Evolutionary conservation across 2,888 invertebrate species (phyloP).

Genomic region (Mesorhabditis belari): DNA sequence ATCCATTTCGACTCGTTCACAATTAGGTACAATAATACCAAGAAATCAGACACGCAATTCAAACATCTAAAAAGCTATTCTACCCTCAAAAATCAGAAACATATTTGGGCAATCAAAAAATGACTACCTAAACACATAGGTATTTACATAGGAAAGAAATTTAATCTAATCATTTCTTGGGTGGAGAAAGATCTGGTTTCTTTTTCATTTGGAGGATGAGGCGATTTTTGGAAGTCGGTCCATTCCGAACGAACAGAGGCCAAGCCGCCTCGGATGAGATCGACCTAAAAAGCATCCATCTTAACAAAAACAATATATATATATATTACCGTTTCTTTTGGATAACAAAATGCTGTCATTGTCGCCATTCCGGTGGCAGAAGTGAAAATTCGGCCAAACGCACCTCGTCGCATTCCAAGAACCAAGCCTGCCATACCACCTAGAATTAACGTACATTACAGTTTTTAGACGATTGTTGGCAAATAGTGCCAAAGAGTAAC

Average conservation of each 20-base stretch:
- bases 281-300: too few relatives aligned
- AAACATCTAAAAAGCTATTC: too few relatives aligned
- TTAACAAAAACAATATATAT: too few relatives aligned
- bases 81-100: too few relatives aligned
- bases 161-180: neutral
- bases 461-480: too few relatives aligned
- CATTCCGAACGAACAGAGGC: neutral
- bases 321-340: slow-evolving; percentile 49
- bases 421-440: slow-evolving; percentile 73
- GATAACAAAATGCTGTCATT: slow-evolving; percentile 53
- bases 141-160: too few relatives aligned
- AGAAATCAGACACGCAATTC: too few relatives aligned
- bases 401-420: slow-evolving; percentile 63
- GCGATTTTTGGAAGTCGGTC: neutral
- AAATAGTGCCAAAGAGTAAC: neutral
- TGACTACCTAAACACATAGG: too few relatives aligned
- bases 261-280: neutral
- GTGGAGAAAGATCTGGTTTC: neutral
- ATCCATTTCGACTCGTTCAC: too few relatives aligned
- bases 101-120: too few relatives aligned
- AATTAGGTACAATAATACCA: too few relatives aligned
- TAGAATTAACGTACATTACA: too few relatives aligned
- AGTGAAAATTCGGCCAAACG: slow-evolving; percentile 38
- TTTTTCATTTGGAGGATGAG: neutral
- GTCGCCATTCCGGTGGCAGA: slow-evolving; percentile 42